phyloP scores from a whole-genome alignment of 2,888 invertebrate species.

The Magallana nippona region DNA sequence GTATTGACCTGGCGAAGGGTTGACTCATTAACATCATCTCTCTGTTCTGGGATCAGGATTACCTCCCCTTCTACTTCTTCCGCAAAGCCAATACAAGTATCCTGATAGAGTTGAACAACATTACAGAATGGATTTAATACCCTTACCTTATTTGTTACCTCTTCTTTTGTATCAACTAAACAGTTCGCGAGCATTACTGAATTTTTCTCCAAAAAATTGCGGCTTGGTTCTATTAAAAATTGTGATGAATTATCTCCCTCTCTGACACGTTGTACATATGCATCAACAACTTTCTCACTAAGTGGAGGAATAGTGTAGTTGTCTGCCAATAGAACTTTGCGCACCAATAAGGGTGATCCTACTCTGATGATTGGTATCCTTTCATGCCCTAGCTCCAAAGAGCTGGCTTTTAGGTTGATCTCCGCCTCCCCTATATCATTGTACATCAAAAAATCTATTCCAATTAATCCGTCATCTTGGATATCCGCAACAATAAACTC shows the following conservation, averaged over 20 bases:
- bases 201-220: slow-evolving; percentile 44
- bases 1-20: background rate
- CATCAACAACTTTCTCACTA: slow-evolving; percentile 49
- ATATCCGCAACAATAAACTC: slow-evolving; percentile 51
- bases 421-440: slow-evolving; percentile 36
- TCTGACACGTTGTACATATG: slow-evolving; percentile 46
- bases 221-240: slow-evolving; percentile 49
- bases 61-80: slow-evolving; percentile 37
- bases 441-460: slow-evolving; percentile 49
- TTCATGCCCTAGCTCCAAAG: slow-evolving; percentile 11
- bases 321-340: slow-evolving; percentile 46
- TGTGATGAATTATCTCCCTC: background rate
- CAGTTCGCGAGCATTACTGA: slow-evolving; percentile 50
- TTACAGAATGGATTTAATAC: slow-evolving; percentile 51
- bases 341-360: background rate
- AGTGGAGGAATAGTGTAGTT: slow-evolving; percentile 44
- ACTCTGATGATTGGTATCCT: slow-evolving; percentile 6
- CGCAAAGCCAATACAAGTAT: slow-evolving; percentile 48
- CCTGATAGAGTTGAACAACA: slow-evolving; percentile 43
- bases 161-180: slow-evolving; percentile 46
- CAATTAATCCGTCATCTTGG: slow-evolving; percentile 50
- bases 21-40: slow-evolving; percentile 22
- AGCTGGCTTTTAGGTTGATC: slow-evolving; percentile 20
- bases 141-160: slow-evolving; percentile 46
- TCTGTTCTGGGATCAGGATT: slow-evolving; percentile 2